These are phyloP conservation scores for Lepidochrysops patricia DNA, from an alignment of 2,888 invertebrate species.

Conservation along the genomic window DNA sequence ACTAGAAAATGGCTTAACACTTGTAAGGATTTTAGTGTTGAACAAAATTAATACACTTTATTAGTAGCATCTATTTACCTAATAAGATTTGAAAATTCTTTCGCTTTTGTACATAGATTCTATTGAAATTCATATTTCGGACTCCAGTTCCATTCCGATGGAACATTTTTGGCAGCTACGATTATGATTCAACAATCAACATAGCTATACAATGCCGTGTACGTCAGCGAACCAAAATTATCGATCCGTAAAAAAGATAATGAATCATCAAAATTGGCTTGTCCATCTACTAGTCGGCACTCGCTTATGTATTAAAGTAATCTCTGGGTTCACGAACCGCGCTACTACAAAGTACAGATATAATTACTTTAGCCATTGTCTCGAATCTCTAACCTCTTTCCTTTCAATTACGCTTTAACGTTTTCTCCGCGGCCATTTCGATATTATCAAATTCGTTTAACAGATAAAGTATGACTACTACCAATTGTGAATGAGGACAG, in stretches of 20 bases:
- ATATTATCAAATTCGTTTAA: not conserved
- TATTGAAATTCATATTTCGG: too few species aligned
- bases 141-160: not conserved
- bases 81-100: too few species aligned
- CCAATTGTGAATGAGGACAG: not conserved
- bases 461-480: not conserved
- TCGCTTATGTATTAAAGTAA: not conserved
- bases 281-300: not conserved
- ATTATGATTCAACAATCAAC: constrained; percentile 2
- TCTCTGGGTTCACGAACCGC: not conserved
- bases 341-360: not conserved
- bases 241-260: not conserved
- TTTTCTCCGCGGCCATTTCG: not conserved
- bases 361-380: not conserved
- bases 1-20: too few species aligned
- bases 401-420: not conserved
- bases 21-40: too few species aligned
- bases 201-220: not conserved
- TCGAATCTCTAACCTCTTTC: not conserved
- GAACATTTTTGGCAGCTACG: not conserved
- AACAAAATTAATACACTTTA: too few species aligned
- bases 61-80: not conserved
- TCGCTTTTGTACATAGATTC: too few species aligned
- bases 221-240: constrained; percentile 11
- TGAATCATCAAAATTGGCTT: not conserved